Evolutionary conservation across 2,797 vertebrate species (phyloP).

Genomic region (Lacerta bilineata): DNA sequence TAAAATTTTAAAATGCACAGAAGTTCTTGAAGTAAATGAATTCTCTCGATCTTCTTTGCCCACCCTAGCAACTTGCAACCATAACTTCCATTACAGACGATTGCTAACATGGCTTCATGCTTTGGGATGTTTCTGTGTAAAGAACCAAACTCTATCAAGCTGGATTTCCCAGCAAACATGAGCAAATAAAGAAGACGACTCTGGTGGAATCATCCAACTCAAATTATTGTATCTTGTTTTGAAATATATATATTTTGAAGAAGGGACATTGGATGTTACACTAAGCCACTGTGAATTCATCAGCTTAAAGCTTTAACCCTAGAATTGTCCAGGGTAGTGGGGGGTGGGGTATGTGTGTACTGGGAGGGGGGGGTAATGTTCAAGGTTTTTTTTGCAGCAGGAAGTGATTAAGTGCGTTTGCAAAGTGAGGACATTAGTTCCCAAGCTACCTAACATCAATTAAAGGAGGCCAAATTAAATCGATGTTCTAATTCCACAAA

Average conservation of each 20-base stretch:
- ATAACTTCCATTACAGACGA: background rate
- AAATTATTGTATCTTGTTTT: conserved; percentile 43
- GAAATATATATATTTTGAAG: conserved; percentile 33
- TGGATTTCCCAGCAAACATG: conserved; percentile 53
- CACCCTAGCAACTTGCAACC: background rate
- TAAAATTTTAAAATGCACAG: no score
- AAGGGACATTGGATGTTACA: conserved; percentile 30
- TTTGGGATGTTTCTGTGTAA: background rate
- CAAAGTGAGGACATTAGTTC: conserved; percentile 77
- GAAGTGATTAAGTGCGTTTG: conserved; percentile 77
- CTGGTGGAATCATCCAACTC: conserved; percentile 53
- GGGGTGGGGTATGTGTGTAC: background rate
- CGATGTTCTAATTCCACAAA: conserved; percentile 79
- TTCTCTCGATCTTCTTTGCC: background rate
- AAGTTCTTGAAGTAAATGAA: background rate
- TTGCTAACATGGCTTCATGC: background rate
- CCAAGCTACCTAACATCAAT: conserved; percentile 79
- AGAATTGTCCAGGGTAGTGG: conserved; percentile 59
- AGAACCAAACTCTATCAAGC: conserved; percentile 37
- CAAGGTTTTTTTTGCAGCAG: conserved; percentile 60
- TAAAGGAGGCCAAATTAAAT: conserved; percentile 79
- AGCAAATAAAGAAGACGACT: conserved; percentile 52
- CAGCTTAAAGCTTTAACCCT: conserved; percentile 72
- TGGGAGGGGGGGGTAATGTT: conserved; percentile 1
- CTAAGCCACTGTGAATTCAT: conserved; percentile 60